phyloP scores from a whole-genome alignment of 2,888 invertebrate genomes.

The Andricus curvator region DNA sequence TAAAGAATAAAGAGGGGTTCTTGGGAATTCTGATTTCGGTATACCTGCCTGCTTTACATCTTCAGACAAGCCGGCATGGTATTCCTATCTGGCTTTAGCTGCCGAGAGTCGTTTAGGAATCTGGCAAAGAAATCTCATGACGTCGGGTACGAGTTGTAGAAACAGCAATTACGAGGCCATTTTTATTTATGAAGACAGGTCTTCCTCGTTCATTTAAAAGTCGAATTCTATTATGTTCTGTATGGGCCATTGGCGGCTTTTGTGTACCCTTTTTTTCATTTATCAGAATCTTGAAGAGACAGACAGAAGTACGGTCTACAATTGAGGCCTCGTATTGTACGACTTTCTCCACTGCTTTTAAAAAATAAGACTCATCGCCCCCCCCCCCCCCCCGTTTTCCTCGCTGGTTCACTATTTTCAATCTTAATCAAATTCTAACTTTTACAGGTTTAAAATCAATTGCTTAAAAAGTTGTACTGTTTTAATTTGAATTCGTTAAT shows the following conservation, averaged over 20 bases:
- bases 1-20: constrained; percentile 33
- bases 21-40: constrained; percentile 40
- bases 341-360: too few relatives aligned
- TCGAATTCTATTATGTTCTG: neutral
- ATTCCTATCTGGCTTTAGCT: constrained; percentile 8
- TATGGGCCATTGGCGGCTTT: neutral
- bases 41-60: constrained; percentile 39
- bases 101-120: constrained; percentile 33
- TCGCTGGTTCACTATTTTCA: too few relatives aligned
- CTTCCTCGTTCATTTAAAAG: constrained; percentile 2
- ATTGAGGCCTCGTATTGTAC: too few relatives aligned
- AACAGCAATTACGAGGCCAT: constrained; percentile 31
- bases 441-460: too few relatives aligned
- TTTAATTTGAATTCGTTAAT: too few relatives aligned
- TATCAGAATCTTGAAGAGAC: neutral
- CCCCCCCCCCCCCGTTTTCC: too few relatives aligned
- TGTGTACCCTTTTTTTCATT: neutral
- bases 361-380: too few relatives aligned
- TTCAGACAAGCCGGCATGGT: constrained; percentile 14
- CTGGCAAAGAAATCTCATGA: constrained; percentile 39
- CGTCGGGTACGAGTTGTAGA: constrained; percentile 23
- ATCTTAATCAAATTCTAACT: too few relatives aligned
- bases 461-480: too few relatives aligned
- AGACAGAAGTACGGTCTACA: neutral
- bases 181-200: constrained; percentile 14